Evolutionary conservation across 2,888 invertebrate species (phyloP).

Genomic region (Brassicogethes aeneus): DNA sequence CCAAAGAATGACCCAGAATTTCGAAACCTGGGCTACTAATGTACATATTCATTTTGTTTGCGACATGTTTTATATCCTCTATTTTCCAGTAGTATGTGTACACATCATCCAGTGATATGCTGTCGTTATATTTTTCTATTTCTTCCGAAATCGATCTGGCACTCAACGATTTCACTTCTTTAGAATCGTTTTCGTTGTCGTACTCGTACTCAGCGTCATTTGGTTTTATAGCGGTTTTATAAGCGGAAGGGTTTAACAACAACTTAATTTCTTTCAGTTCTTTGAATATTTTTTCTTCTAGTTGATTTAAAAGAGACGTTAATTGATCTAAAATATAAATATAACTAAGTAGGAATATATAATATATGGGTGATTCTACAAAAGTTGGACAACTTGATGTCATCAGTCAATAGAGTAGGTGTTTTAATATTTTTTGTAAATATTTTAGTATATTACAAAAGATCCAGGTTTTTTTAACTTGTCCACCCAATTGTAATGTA

Average conservation of each 20-base stretch:
- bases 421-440: too few relatives aligned
- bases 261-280: constrained; percentile 15
- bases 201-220: too few relatives aligned
- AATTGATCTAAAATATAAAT: constrained; percentile 11
- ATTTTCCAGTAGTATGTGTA: constrained; percentile 35
- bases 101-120: constrained; percentile 23
- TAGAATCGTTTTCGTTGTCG: too few relatives aligned
- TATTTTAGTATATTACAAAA: too few relatives aligned
- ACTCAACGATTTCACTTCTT: too few relatives aligned
- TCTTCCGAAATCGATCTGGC: constrained; percentile 15
- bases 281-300: constrained; percentile 17
- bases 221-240: too few relatives aligned
- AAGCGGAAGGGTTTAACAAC: too few relatives aligned
- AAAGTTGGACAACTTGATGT: neutral
- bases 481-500: too few relatives aligned
- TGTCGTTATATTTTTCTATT: constrained; percentile 27
- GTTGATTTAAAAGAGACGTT: constrained; percentile 11
- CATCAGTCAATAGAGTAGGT: too few relatives aligned
- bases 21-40: constrained; percentile 26
- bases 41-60: constrained; percentile 23
- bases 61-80: constrained; percentile 22
- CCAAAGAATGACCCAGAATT: constrained; percentile 29
- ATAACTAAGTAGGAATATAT: constrained; percentile 1
- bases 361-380: neutral
- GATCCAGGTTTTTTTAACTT: too few relatives aligned